Evolutionary conservation across 1,140 invertebrate genomes (phyloP).

Genomic region (Drosophila carrolli): DNA sequence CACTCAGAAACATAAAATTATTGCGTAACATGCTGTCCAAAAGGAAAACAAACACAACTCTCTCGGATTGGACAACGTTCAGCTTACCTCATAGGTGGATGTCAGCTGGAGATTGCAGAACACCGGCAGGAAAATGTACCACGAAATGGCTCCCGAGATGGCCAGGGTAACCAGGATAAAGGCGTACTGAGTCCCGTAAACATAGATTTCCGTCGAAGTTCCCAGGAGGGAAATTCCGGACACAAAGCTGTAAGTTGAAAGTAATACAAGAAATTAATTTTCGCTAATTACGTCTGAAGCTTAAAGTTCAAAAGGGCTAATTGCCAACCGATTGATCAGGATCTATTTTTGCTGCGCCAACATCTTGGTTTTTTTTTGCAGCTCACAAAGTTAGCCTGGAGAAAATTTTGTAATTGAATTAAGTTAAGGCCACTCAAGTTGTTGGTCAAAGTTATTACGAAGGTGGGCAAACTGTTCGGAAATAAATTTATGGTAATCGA

Average conservation of each 20-base stretch:
- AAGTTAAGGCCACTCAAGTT: constrained; percentile 17
- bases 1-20: constrained; percentile 36
- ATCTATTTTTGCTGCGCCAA: constrained; percentile 19
- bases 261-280: constrained; percentile 12
- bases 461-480: background rate
- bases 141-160: constrained; percentile 89
- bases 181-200: constrained; percentile 91
- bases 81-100: constrained; percentile 92
- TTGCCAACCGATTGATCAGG: constrained; percentile 42
- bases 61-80: constrained; percentile 37
- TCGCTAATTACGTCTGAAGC: constrained; percentile 27
- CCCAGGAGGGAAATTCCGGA: constrained; percentile 93
- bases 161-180: constrained; percentile 88
- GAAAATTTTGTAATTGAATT: constrained; percentile 42
- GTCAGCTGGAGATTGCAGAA: constrained; percentile 93
- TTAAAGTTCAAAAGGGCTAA: constrained; percentile 34
- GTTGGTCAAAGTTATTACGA: background rate
- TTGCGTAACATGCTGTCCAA: constrained; percentile 49
- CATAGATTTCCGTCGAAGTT: constrained; percentile 94
- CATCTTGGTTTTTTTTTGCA: background rate
- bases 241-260: constrained; percentile 89
- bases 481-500: constrained; percentile 5
- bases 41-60: constrained; percentile 23
- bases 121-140: constrained; percentile 91
- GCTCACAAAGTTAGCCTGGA: constrained; percentile 5